These are phyloP conservation scores for Hyperoodon ampullatus DNA, from an alignment of 2,113 vertebrate species.

Conservation along the genomic window DNA sequence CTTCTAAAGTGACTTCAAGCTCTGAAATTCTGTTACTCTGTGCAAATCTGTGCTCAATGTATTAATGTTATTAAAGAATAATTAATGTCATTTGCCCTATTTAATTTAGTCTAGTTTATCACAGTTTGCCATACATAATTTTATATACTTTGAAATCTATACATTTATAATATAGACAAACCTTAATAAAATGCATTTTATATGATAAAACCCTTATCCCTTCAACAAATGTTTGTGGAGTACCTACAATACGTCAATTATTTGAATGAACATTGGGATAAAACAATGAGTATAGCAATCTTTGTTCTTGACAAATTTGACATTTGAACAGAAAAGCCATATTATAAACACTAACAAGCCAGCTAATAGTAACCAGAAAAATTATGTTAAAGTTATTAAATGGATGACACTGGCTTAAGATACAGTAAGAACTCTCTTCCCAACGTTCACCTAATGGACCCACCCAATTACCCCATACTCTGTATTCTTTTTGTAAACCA, in stretches of 20 bases:
- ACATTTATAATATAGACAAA: not conserved
- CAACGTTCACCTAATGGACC: not conserved
- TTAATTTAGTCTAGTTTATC: slow-evolving; percentile 23
- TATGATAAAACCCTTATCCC: not conserved
- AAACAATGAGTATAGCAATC: not conserved
- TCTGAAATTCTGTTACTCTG: slow-evolving; percentile 31
- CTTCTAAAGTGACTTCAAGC: not conserved
- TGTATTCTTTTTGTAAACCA: not conserved
- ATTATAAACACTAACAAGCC: not conserved
- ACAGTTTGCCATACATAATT: not conserved
- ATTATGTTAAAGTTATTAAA: not conserved
- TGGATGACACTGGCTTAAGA: not conserved
- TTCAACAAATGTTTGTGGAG: not conserved
- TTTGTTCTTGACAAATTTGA: not conserved
- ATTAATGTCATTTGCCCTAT: not conserved
- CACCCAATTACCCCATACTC: not conserved
- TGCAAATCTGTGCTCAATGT: not conserved
- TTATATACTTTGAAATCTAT: not conserved
- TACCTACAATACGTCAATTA: not conserved
- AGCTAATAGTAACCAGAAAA: slow-evolving; percentile 16
- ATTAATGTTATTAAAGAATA: slow-evolving; percentile 31
- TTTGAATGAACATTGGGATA: not conserved
- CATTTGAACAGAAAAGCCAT: slow-evolving; percentile 1
- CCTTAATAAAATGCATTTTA: not conserved
- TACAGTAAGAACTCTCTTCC: not conserved